Evolutionary conservation across 1,140 invertebrate genomes (phyloP).

Genomic region (Drosophila mayri): DNA sequence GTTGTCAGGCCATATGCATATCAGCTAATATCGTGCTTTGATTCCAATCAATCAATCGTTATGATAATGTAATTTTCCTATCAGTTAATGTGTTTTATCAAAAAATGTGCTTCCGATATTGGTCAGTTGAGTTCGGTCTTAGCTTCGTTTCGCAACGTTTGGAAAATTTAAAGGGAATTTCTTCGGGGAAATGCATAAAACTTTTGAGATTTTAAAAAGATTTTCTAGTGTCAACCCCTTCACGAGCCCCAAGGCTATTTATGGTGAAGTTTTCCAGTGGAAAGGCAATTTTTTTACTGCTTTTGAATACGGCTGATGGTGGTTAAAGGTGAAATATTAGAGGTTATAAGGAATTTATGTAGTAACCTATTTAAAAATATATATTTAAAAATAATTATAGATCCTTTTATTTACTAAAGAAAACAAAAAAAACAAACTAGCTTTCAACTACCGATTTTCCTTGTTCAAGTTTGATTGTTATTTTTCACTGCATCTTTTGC

Average conservation of each 20-base stretch:
- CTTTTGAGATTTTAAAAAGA: conserved; percentile 27
- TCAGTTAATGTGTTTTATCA: conserved; percentile 21
- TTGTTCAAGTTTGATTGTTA: not conserved
- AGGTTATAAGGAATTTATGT: not conserved
- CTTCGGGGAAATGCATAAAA: conserved; percentile 65
- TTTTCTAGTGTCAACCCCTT: conserved; percentile 40
- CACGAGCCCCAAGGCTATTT: conserved; percentile 5
- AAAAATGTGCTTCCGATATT: not conserved
- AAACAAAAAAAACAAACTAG: not conserved
- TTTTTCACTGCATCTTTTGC: not conserved
- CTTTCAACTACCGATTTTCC: not conserved
- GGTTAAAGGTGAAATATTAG: not conserved
- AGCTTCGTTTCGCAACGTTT: conserved; percentile 27
- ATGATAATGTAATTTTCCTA: conserved; percentile 32
- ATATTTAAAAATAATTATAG: not conserved
- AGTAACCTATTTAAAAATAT: not conserved
- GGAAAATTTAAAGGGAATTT: conserved; percentile 6
- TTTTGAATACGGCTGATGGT: conserved; percentile 65
- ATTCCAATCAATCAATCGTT: conserved; percentile 38
- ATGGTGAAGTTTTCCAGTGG: conserved; percentile 4
- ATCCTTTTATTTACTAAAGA: not conserved
- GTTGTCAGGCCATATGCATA: conserved; percentile 16
- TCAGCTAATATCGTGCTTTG: conserved; percentile 28
- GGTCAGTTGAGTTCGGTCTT: conserved; percentile 45
- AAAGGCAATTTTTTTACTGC: conserved; percentile 10